Base-by-base conservation (phyloP, 1,140 invertebrate species). In the Gryon sp. region DNA sequence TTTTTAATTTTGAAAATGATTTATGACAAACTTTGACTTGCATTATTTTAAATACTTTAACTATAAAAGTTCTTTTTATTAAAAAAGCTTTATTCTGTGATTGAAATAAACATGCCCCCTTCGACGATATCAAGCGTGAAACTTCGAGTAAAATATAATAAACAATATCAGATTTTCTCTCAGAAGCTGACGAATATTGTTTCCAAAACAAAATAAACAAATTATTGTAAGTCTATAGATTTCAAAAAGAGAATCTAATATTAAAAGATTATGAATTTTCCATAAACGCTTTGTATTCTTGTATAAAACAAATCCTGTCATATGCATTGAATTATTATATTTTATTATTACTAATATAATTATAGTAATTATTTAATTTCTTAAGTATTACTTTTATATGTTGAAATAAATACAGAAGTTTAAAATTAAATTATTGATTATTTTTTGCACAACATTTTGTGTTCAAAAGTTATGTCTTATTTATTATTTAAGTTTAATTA, bases 181-280 rank as follows among this genome's bases (percentile, higher is more conserved):
- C 75, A 78, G 63, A 68, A 76, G 59, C 79, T n/a, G n/a, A n/a
- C n/a, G 78, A 66, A 60, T 82, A 80, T 84, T 45, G 74, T 80
- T 83, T 81, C 76, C 4, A 62, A 72, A 26, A 14, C 43, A 55
- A 50, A 66, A 20, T 46, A 76, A 80, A 34, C 63, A 68, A 81
- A 72, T 79, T 81, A 82, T 76, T 86, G 78, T 84, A 85, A 82
- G 76, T 75, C 81, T 83, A 81, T 74, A 82, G 52, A 84, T 75
- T 85, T 82, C 57, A 76, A 76, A 80, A 80, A 83, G 76, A 82
- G 75, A 82, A 84, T 82, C 80, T 81, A 86, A 81, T 82, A 87
- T 86, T 84, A 85, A 87, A 86, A 81, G 78, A 80, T 83, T 82
- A 84, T 80, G 78, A 86, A 86, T 85, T 86, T 87, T 87, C 50